A percentile compares a stretch with the other conserved stretches of the same genome.
Evolutionary conservation across 2,113 vertebrate species (phyloP).

Genomic region (Gymnobelideus leadbeateri): DNA sequence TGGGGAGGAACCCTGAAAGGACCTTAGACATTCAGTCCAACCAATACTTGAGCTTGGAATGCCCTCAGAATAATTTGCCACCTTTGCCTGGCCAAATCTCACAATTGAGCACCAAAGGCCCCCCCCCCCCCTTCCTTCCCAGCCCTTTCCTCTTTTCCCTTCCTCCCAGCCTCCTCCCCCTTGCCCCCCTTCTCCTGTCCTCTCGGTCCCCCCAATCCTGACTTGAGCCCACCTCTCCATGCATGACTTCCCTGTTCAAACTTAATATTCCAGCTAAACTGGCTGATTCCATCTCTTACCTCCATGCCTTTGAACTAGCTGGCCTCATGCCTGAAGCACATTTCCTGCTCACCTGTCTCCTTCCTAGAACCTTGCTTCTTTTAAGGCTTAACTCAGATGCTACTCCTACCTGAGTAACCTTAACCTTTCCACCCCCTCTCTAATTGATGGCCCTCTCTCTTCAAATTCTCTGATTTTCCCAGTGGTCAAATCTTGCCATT

Average conservation of each 20-base stretch:
- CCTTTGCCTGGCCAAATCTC: conserved; percentile 31
- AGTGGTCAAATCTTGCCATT: neutral
- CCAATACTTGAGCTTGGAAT: neutral
- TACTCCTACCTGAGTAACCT: neutral
- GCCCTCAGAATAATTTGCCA: neutral
- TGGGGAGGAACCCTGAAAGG: neutral
- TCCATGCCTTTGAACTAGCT: neutral
- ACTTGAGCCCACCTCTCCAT: neutral
- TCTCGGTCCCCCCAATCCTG: neutral
- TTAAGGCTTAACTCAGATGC: neutral
- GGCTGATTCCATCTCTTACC: neutral
- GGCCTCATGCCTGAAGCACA: neutral
- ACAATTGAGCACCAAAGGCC: neutral
- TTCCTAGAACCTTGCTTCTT: neutral
- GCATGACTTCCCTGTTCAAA: neutral
- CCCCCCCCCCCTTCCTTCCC: too few species aligned
- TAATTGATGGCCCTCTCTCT: neutral
- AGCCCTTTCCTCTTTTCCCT: too few species aligned
- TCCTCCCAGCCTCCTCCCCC: too few species aligned
- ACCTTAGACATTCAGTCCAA: neutral
- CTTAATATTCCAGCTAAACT: neutral
- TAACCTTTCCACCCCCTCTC: neutral
- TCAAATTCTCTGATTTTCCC: neutral
- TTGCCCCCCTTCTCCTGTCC: too few species aligned
- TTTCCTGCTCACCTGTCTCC: neutral